These are phyloP conservation scores for Plodia interpunctella DNA, from an alignment of 1,140 invertebrate genomes.

Conservation along the genomic window DNA sequence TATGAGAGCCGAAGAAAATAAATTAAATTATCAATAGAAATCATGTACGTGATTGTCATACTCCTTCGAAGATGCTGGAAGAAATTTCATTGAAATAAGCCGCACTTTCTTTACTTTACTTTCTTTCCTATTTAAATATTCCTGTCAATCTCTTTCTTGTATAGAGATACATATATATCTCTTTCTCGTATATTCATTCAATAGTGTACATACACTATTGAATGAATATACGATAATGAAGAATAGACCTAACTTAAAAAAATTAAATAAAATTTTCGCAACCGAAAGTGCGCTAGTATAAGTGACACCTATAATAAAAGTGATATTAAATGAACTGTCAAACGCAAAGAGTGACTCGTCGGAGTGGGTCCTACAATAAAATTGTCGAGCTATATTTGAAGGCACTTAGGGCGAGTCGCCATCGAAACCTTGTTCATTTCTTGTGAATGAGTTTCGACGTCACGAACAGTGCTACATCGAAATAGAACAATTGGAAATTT, in stretches of 20 bases:
- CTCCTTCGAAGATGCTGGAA: no score
- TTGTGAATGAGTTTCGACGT: constrained; percentile 14
- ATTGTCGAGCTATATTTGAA: constrained; percentile 16
- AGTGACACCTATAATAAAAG: constrained; percentile 9
- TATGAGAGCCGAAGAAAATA: no score
- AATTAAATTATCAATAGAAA: no score
- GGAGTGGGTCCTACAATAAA: constrained; percentile 15
- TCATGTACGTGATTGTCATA: no score
- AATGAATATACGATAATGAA: no score
- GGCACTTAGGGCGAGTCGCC: constrained; percentile 13
- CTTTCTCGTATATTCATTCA: no score
- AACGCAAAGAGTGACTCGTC: constrained; percentile 13
- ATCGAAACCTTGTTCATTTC: constrained; percentile 14
- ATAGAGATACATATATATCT: no score
- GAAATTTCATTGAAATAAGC: no score
- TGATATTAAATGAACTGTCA: constrained; percentile 15
- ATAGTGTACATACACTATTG: no score
- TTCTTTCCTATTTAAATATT: no score
- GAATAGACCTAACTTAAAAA: neutral
- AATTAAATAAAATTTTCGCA: neutral
- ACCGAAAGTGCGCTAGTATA: neutral
- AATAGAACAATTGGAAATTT: constrained; percentile 11
- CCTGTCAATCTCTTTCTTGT: no score
- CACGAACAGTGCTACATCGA: constrained; percentile 11
- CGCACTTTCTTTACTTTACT: no score